Evolutionary conservation across 2,113 vertebrate genomes (phyloP).

Genomic region (Alethe diademata): DNA sequence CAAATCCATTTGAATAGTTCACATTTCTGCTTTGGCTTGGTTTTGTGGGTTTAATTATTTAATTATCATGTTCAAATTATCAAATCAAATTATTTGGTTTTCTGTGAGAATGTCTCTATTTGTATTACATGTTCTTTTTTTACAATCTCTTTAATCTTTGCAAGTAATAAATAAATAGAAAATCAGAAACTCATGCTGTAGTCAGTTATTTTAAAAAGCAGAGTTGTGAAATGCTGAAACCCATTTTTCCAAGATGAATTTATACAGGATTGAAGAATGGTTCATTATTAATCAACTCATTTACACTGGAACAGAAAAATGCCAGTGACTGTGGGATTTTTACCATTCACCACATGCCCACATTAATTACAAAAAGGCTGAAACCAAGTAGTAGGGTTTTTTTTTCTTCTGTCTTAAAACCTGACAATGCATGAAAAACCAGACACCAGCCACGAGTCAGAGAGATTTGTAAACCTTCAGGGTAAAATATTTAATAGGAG

Average conservation of each 20-base stretch:
- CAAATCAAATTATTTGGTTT: no score
- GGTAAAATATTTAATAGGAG: background rate
- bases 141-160: background rate
- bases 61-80: no score
- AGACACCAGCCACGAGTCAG: background rate
- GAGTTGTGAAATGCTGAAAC: background rate
- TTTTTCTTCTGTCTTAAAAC: background rate
- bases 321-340: background rate
- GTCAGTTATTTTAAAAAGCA: background rate
- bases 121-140: background rate
- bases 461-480: background rate
- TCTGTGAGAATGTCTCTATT: background rate
- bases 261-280: background rate
- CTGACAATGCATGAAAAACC: background rate
- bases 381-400: background rate
- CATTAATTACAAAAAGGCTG: background rate
- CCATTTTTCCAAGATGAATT: background rate
- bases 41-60: background rate
- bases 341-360: background rate
- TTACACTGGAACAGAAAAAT: background rate
- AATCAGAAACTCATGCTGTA: background rate
- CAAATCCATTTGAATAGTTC: background rate
- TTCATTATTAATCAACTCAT: background rate
- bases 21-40: background rate
- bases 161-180: background rate